phyloP scores from a whole-genome alignment of 2,888 invertebrate genomes.

The Beris morrisii region DNA sequence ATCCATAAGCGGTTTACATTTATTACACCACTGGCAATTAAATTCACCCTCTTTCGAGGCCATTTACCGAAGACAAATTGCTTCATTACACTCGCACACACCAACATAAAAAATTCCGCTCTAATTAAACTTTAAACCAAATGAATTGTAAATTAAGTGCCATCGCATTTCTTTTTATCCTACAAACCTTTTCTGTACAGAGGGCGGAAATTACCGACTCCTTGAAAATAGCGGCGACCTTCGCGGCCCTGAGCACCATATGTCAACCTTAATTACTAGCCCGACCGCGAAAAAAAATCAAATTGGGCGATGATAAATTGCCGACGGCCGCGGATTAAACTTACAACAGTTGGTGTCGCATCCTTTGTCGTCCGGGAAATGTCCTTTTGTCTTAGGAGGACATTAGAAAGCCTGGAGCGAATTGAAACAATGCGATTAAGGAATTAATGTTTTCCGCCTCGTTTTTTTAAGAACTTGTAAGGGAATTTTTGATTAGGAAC shows the following conservation, averaged over 20 bases:
- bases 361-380: neutral
- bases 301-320: slow-evolving; percentile 48
- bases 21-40: neutral
- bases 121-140: slow-evolving; percentile 43
- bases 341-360: slow-evolving; percentile 31
- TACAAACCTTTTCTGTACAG: slow-evolving; percentile 7
- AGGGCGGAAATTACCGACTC: neutral
- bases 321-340: slow-evolving; percentile 38
- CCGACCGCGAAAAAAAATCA: slow-evolving; percentile 12
- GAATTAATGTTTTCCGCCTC: too few species aligned
- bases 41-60: slow-evolving; percentile 5
- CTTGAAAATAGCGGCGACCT: slow-evolving; percentile 3
- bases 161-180: slow-evolving; percentile 31
- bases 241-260: slow-evolving; percentile 44
- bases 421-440: too few species aligned
- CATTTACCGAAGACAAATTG: slow-evolving; percentile 37
- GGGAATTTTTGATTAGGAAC: too few species aligned
- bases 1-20: too few species aligned
- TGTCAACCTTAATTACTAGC: slow-evolving; percentile 49
- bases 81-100: slow-evolving; percentile 28
- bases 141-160: slow-evolving; percentile 52
- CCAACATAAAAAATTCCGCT: slow-evolving; percentile 28
- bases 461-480: too few species aligned
- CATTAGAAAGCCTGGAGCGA: neutral
- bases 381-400: slow-evolving; percentile 11